Evolutionary conservation across 2,113 vertebrate genomes (phyloP).

Genomic region (Chionodraco myersi): DNA sequence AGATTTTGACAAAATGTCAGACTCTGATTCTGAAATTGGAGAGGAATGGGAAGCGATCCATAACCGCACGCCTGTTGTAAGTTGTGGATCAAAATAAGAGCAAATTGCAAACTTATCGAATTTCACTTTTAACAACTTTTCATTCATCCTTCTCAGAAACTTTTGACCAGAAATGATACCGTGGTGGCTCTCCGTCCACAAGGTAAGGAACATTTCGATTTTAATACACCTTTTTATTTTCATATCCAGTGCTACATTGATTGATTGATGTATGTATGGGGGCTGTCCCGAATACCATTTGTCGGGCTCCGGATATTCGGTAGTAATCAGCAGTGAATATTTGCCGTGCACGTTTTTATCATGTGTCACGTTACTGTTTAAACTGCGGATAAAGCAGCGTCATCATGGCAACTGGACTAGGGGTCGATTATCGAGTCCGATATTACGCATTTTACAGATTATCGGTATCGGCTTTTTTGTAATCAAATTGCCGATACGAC

Average conservation of each 20-base stretch:
- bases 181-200: not conserved
- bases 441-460: too few relatives aligned
- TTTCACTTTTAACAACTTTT: not conserved
- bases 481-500: too few relatives aligned
- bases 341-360: too few relatives aligned
- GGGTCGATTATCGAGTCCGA: too few relatives aligned
- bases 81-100: slow-evolving; percentile 7
- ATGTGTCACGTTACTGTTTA: too few relatives aligned
- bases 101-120: not conserved
- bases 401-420: too few relatives aligned
- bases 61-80: slow-evolving; percentile 20
- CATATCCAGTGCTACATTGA: not conserved
- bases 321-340: too few relatives aligned
- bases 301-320: too few relatives aligned
- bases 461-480: too few relatives aligned
- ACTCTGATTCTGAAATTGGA: slow-evolving; percentile 35
- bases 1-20: slow-evolving; percentile 64
- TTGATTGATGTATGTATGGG: not conserved
- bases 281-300: too few relatives aligned
- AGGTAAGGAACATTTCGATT: slow-evolving; percentile 31
- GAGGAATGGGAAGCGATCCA: not conserved
- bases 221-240: not conserved
- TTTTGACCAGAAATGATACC: not conserved
- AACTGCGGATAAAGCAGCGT: too few relatives aligned
- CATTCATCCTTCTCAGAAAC: not conserved